Base-by-base conservation (phyloP, 2,888 invertebrate genomes). In the Cryptosula pallasiana region DNA sequence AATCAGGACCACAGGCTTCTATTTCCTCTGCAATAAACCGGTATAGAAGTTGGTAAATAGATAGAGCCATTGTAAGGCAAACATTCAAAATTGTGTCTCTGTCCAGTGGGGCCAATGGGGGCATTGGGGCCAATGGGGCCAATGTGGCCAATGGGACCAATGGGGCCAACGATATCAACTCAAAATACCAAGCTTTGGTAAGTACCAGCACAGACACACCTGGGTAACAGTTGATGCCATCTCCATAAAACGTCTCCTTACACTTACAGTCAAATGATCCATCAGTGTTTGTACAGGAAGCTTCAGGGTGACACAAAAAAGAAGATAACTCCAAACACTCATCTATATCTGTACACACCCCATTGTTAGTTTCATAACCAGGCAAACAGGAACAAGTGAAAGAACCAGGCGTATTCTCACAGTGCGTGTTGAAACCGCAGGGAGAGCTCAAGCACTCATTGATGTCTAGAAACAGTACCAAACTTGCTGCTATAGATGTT, bases 261-360 rank as follows among this genome's bases (percentile, higher is more conserved):
- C 45, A 45, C 45, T 5, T 45, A 20, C 45, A 45, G 5, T 13
- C 20, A 20, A 45, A 45, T 5, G 45, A 45, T 5, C 45, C 45
- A 13, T 45, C 45, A 13, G 45, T 45, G 20, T 45, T 20, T 45
- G 45, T 45, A 20, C 45, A 45, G 45, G 45, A 13, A 20, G 45
- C 45, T 13, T 13, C 5, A 13, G 45, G 45, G 45, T 45, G 9
- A 45, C 45, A 45, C 45, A 45, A 13, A 45, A 20, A 20, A 45
- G 5, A 45, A 20, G 45, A 45, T 5, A 45, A 20, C 9, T 45
- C 45, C n/a, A n/a, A n/a, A n/a, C 63, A 63, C 34, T 63, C 63
- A 63, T 63, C n/a, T 27, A 63, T 63, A 32, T 63, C 32, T 16
- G 63, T 63, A 34, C 63, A 63, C 9, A 63, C 29, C 13, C 63